Evolutionary conservation across 1,140 invertebrate species (phyloP).

Genomic region (Gonatopus flavifemur): DNA sequence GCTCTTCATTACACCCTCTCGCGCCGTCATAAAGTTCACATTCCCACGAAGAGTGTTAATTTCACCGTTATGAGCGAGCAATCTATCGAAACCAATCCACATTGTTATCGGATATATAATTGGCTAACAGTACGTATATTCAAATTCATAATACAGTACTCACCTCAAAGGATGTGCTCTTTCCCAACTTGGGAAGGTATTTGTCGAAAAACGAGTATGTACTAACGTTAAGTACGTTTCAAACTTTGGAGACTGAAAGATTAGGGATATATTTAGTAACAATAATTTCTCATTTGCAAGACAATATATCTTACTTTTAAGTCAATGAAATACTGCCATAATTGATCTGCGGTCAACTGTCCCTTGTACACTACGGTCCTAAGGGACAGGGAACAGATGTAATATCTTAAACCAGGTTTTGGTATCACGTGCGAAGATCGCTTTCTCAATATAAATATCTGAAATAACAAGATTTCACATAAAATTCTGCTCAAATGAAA

Average conservation of each 20-base stretch:
- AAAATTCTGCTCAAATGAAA: not conserved
- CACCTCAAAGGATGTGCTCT: constrained; percentile 96
- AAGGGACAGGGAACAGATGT: constrained; percentile 93
- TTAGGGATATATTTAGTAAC: constrained; percentile 14
- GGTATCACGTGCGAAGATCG: constrained; percentile 86
- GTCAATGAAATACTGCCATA: constrained; percentile 83
- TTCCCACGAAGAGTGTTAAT: constrained; percentile 98
- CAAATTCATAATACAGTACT: constrained; percentile 19
- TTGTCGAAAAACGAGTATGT: constrained; percentile 97
- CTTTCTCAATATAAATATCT: constrained; percentile 93
- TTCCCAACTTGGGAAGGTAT: constrained; percentile 99
- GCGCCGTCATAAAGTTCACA: constrained; percentile 97
- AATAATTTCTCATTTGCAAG: not conserved
- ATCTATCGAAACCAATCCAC: constrained; percentile 57
- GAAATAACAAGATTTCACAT: constrained; percentile 22
- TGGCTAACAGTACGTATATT: not conserved
- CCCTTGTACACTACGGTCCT: constrained; percentile 97
- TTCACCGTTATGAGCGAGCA: constrained; percentile 98
- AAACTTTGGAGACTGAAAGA: constrained; percentile 71
- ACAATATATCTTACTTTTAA: constrained; percentile 56
- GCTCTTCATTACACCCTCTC: constrained; percentile 97
- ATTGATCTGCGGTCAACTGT: constrained; percentile 91
- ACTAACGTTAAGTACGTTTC: constrained; percentile 94
- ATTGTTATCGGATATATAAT: not conserved
- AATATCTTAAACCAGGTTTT: constrained; percentile 83